These are phyloP conservation scores for Hapalemur alaotrensis DNA, from an alignment of 2,797 vertebrate species.

Conservation along the genomic window DNA sequence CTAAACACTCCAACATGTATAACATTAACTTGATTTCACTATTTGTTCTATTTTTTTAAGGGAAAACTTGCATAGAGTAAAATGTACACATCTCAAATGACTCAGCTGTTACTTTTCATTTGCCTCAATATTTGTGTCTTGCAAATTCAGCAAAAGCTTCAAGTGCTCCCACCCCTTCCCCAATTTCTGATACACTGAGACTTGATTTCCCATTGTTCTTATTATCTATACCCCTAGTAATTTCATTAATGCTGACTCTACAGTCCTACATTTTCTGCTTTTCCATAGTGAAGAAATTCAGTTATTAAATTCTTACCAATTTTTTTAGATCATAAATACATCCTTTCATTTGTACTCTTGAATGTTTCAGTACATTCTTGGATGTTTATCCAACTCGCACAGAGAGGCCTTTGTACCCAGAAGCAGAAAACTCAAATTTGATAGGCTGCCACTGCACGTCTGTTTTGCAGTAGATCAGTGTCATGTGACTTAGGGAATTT, in stretches of 20 bases:
- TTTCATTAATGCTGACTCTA: background rate
- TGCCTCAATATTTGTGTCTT: background rate
- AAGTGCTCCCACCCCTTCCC: background rate
- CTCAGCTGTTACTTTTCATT: background rate
- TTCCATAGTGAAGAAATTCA: background rate
- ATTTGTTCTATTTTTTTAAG: background rate
- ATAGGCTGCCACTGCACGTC: background rate
- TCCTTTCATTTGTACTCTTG: background rate
- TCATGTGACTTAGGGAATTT: background rate
- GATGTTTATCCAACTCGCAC: background rate
- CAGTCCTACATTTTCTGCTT: background rate
- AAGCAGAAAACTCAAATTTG: background rate
- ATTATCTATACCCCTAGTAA: background rate
- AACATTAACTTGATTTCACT: background rate
- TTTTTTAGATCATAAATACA: background rate
- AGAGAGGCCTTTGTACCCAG: background rate
- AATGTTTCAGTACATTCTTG: background rate
- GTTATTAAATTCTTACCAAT: background rate
- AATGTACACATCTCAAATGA: background rate
- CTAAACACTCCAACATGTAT: background rate
- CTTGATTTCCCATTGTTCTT: background rate
- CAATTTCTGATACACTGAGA: background rate
- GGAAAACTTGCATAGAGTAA: background rate
- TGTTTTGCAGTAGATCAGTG: background rate
- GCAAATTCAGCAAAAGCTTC: background rate